These are phyloP conservation scores for Pomatostomus ruficeps DNA, from an alignment of 2,113 vertebrate species.

Conservation along the genomic window DNA sequence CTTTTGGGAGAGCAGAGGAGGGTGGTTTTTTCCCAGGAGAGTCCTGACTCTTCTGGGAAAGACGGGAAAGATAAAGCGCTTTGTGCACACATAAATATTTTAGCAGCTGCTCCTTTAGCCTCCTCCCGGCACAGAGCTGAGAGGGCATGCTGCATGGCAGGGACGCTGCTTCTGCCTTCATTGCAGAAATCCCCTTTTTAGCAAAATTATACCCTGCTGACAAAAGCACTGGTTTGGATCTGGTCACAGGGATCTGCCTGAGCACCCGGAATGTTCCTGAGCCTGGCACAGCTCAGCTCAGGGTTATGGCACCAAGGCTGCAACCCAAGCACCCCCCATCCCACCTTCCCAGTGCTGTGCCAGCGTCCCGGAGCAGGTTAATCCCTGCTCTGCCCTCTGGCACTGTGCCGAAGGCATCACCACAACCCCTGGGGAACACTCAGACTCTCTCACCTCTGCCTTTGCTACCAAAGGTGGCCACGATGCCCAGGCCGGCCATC, in stretches of 20 bases:
- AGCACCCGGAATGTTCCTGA: accelerated
- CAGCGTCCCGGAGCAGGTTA: neutral
- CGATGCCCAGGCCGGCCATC: accelerated
- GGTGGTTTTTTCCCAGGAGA: neutral
- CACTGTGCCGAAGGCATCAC: accelerated
- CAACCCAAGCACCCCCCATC: accelerated
- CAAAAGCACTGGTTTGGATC: neutral
- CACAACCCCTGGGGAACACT: accelerated
- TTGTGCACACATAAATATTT: neutral
- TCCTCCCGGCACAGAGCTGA: accelerated
- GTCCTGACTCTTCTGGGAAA: neutral
- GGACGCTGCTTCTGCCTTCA: neutral
- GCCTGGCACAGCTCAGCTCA: neutral
- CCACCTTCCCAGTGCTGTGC: neutral
- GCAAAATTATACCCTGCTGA: neutral
- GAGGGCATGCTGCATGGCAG: neutral
- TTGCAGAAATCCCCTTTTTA: neutral
- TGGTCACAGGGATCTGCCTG: neutral
- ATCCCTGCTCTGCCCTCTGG: neutral
- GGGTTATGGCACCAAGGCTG: neutral
- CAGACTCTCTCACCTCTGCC: neutral
- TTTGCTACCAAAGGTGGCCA: neutral
- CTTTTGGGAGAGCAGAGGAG: neutral
- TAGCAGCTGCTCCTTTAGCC: neutral
- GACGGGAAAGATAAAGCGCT: neutral